Conservation (phyloP, 2,797 vertebrate species). For the Alcedo atthis region DNA sequence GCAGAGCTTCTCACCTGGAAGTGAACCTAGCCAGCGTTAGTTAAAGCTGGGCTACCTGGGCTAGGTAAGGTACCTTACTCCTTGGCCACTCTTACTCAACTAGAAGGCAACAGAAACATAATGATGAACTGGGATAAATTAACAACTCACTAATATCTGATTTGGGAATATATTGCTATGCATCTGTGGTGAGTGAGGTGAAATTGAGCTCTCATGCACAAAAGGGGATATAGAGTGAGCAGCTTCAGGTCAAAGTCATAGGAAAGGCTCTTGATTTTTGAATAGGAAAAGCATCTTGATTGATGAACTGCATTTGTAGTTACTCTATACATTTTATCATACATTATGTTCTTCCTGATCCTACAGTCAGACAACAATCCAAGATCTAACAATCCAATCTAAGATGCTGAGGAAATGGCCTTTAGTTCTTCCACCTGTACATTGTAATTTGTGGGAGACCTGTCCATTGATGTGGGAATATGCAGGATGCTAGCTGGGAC, state of each 20-base stretch:
- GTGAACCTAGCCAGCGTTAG: background rate
- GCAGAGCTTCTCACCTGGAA: background rate
- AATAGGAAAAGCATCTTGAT: no score
- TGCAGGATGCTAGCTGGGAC: background rate
- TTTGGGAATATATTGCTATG: background rate
- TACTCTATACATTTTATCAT: background rate
- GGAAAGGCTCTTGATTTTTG: background rate
- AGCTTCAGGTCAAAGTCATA: conserved; percentile 59
- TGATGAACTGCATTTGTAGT: background rate
- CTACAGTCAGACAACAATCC: background rate
- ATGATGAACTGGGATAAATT: background rate
- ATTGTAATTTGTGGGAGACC: background rate
- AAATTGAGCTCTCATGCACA: background rate
- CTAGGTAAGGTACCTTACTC: background rate
- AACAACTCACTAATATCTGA: background rate
- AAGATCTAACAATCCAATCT: background rate
- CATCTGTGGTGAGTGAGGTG: background rate
- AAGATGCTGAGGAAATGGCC: conserved; percentile 4
- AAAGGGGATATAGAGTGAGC: background rate
- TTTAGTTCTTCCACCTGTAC: background rate
- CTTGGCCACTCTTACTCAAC: accelerated
- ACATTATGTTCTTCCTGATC: background rate
- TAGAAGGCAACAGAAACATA: background rate
- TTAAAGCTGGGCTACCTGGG: background rate
- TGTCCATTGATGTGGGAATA: background rate